Base-by-base conservation (phyloP, 2,797 vertebrate genomes). In the Phrynocephalus vlangalii region DNA sequence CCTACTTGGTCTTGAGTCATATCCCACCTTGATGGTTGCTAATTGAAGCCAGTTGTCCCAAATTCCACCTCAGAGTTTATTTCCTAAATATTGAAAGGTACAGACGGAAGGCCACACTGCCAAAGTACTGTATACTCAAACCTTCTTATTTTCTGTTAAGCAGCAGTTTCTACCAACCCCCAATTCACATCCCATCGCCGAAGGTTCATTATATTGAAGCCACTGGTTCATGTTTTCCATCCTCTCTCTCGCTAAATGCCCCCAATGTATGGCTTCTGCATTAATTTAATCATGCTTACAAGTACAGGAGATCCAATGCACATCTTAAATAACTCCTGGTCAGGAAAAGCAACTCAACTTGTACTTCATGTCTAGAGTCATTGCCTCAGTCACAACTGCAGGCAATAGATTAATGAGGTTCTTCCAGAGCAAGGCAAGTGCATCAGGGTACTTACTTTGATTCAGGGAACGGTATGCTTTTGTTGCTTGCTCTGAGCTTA, bases 361-460 rank as follows among this genome's bases (percentile, higher is more conserved):
- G 82, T 88, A 87, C 75, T 28, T 66, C 77, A 78, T 82, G 71
- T 82, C 73, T 75, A 82, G 52, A 87, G 82, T 60, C 1, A 0
- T 82, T 0, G 3, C 91, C 87, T 91, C 1, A 0, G 80, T 92
- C 88, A 16, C 84, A 90, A 90, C 90, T 87, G 83, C 60, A 20
- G 38, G 5, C 7, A 48, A 77, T 89, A 91, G 81, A 92, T 94
- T 94, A 94, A 96, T 92, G 88, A 95, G 85, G 82, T 91, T 90
- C 68, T 93, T 92, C 85, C 85, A 91, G 81, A 88, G 1, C 28
- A 78, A 33, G 0, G 82, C 48, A 91, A 92, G 91, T 81, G 76
- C 60, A 85, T 82, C 0, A 88, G 78, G 85, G 89, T 48, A 88
- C 92, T 90, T 26, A 38, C 52, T 85, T 92, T 28, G 1, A 56